Evolutionary conservation across 1,140 invertebrate species (phyloP).

Genomic region (Drosophila athabasca): DNA sequence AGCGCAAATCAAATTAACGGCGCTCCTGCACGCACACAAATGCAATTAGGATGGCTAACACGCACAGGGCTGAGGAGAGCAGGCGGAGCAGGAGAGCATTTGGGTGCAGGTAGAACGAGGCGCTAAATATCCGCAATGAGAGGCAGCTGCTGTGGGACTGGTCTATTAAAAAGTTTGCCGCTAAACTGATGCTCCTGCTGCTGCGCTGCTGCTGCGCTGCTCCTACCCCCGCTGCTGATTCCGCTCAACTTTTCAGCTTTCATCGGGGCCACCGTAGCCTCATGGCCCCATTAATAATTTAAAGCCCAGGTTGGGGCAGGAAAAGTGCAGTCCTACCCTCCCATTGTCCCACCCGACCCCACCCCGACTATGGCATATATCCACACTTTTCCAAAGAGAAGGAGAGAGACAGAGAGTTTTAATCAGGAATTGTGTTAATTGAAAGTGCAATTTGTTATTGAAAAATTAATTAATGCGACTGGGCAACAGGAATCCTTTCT

Average conservation of each 20-base stretch:
- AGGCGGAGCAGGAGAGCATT: background rate
- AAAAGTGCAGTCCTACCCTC: constrained; percentile 46
- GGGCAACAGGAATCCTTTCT: constrained; percentile 7
- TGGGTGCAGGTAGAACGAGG: background rate
- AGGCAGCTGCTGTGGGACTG: constrained; percentile 34
- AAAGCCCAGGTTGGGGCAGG: constrained; percentile 27
- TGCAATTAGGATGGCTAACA: constrained; percentile 38
- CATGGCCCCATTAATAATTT: constrained; percentile 58
- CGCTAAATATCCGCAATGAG: constrained; percentile 19
- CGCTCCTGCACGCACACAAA: constrained; percentile 48
- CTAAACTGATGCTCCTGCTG: constrained; percentile 18
- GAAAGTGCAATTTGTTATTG: constrained; percentile 53
- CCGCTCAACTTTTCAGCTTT: constrained; percentile 59
- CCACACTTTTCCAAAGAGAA: background rate
- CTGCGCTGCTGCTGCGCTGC: no score
- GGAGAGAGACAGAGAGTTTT: constrained; percentile 13
- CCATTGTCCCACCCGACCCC: constrained; percentile 1
- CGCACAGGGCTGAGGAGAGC: background rate
- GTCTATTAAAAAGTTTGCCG: constrained; percentile 64
- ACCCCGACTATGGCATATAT: background rate
- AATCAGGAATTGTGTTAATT: constrained; percentile 52
- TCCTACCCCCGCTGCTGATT: no score
- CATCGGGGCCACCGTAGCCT: constrained; percentile 24
- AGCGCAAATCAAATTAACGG: constrained; percentile 69
- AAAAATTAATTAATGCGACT: constrained; percentile 41